Base-by-base conservation (phyloP, 2,797 vertebrate species). In the Coranthus polyacanthus region DNA sequence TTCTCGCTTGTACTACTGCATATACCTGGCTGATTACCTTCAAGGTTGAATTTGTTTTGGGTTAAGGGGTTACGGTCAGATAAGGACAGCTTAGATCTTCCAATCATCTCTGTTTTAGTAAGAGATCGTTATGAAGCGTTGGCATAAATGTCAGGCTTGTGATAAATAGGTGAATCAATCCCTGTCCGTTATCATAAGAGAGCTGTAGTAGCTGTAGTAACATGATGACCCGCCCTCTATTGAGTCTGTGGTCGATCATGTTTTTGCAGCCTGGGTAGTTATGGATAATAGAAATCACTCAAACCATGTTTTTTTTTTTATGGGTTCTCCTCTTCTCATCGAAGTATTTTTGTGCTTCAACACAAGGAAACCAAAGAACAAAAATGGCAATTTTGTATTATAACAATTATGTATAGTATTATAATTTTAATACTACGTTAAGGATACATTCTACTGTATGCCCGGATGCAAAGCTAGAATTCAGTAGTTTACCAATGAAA, bases 151-250 rank as follows among this genome's bases (percentile, higher is more conserved):
- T 68, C 53, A 66, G 41, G 3, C 20, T 59, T 57, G 45, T 70
- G 76, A 79, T 83, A 68, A 77, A 74, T 63, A 64, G 44, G 39
- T 1, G 8, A 75, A 82, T 86, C 61, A 68, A 72, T 67, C n/a
- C 21, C 18, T 26, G 39, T 60, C 65, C 45, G 42, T 53, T 71
- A n/a, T 58, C 46, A 54, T 58, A 22, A 49, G 36, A 54, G 22
- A 45, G 32, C 61, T 0, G 7, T 0, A 52, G 41, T n/a, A 7
- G 45, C 21, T 3, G 36, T 54, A 2, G 75, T 68, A 69, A 72
- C 44, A 5, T n/a, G 39, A 32, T n/a, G 61, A 75, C 50, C 41
- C 32, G 13, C 26, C 16, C 47, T 52, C 22, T 67, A 52, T 70
- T 45, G 70, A 76, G 34, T 69, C 18, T 26, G 32, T 39, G 45